phyloP scores from a whole-genome alignment of 2,113 vertebrate genomes.

The Petrocephalus microphthalmus region DNA sequence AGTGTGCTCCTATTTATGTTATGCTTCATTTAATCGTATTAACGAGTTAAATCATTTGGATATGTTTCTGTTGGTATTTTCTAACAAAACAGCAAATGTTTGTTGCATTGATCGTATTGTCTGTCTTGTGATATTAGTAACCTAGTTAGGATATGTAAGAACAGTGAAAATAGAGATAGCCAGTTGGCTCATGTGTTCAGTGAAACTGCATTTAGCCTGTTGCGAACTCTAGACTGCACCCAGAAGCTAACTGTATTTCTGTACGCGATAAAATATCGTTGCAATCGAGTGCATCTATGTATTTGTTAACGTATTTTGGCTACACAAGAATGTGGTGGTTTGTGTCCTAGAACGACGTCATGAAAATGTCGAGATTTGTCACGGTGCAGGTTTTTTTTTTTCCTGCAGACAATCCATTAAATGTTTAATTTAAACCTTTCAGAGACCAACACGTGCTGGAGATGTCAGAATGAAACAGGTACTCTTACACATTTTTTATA shows the following conservation, averaged over 20 bases:
- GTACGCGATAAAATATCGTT: not conserved
- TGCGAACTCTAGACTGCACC: not conserved
- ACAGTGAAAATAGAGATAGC: not conserved
- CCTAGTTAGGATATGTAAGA: not conserved
- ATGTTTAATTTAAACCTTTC: constrained; percentile 57
- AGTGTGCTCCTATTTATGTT: not conserved
- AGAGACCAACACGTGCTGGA: constrained; percentile 72
- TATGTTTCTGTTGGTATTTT: not conserved
- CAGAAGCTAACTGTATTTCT: not conserved
- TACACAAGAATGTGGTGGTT: not conserved
- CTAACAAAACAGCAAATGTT: not conserved
- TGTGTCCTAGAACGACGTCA: constrained; percentile 4
- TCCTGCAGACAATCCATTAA: constrained; percentile 37
- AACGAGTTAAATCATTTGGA: not conserved
- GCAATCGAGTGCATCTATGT: not conserved
- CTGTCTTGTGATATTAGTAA: not conserved
- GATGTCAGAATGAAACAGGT: constrained; percentile 75
- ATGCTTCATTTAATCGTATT: not conserved
- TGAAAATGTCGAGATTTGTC: not conserved
- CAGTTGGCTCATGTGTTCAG: not conserved
- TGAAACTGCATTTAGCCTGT: constrained; percentile 7
- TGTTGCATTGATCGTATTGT: constrained; percentile 1
- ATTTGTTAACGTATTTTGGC: not conserved
- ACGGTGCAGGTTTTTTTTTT: constrained; percentile 21
- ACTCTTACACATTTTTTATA: constrained; percentile 39